phyloP scores from a whole-genome alignment of 2,888 invertebrate species.

The Zhengitettix transpicula region DNA sequence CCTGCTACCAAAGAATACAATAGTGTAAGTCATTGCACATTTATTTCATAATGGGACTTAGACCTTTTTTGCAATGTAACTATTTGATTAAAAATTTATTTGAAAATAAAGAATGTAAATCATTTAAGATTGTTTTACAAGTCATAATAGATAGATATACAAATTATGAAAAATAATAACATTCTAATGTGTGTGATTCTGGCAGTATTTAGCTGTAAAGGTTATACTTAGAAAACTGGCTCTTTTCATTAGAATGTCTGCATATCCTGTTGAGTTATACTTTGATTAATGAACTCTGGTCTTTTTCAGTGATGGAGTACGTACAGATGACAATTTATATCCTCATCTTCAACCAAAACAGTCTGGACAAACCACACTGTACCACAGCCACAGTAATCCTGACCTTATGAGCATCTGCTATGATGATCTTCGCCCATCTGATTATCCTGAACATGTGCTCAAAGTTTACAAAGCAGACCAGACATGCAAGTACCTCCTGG shows the following conservation, averaged over 20 bases:
- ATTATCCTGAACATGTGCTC: constrained; percentile 91
- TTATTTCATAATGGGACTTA: not conserved
- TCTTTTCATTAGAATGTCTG: no score
- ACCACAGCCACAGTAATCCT: constrained; percentile 79
- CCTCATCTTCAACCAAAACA: constrained; percentile 6
- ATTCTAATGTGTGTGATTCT: no score
- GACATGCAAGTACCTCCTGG: constrained; percentile 90
- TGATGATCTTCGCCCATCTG: constrained; percentile 60
- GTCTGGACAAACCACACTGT: constrained; percentile 21
- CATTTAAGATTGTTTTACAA: no score
- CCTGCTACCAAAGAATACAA: constrained; percentile 68
- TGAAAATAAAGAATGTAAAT: no score
- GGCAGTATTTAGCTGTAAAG: no score
- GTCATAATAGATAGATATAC: no score
- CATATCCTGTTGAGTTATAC: no score
- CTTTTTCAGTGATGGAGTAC: constrained; percentile 37
- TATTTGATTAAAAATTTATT: no score
- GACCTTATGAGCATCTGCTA: constrained; percentile 52
- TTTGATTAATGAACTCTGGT: not conserved
- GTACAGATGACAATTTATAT: constrained; percentile 39
- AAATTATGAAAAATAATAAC: no score
- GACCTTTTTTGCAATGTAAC: no score
- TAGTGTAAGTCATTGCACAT: constrained; percentile 26
- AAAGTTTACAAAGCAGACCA: constrained; percentile 94
- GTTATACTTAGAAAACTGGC: no score